Base-by-base conservation (phyloP, 2,888 invertebrate genomes). In the Deroplatys truncata region DNA sequence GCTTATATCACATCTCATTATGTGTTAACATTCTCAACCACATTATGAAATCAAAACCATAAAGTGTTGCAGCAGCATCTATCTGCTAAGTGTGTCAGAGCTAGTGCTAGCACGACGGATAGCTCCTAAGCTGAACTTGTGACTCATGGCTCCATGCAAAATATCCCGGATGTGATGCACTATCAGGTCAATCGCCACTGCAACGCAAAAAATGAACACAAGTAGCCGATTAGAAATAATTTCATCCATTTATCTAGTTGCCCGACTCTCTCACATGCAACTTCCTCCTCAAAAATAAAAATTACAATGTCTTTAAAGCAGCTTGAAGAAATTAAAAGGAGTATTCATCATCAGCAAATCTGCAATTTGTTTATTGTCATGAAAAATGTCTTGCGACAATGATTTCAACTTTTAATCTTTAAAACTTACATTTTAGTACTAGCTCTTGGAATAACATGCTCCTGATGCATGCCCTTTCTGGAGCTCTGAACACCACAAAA, bases 161-260 rank as follows among this genome's bases (percentile, higher is more conserved):
- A 98, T 97, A 95, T 99, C 99, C 96, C 98, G 97, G 94, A 99
- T 99, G 96, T 99, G 99, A 94, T 99, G 98, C 92, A 99, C 99
- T 95, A 99, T 99, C 94, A 99, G 96, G 95, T 99, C 98, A 95
- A 99, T 99, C 94, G 99, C 99, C 96, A 99, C 99, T 99, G 97
- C 95, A 98, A 97, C 95, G 96, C 94, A 94, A 94, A 93, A 93
- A 93, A 93, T 94, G 93, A 90, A 35, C 85, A 82, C 84, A 87
- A 83, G 87, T 72, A 82, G 29, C 87, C 87, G 35, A 83, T 87
- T 87, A 87, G 82, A 87, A 86, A 72, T 72, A 20, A 72, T 72
- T 72, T 72, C 56, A 72, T 20, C 7, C 20, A 72, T 72, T 72
- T 72, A 72, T 72, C 56, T 25, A 72, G 56, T 72, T 72, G 56